These are phyloP conservation scores for Lordiphosa stackelbergi DNA, from an alignment of 1,140 invertebrate species.

Conservation along the genomic window DNA sequence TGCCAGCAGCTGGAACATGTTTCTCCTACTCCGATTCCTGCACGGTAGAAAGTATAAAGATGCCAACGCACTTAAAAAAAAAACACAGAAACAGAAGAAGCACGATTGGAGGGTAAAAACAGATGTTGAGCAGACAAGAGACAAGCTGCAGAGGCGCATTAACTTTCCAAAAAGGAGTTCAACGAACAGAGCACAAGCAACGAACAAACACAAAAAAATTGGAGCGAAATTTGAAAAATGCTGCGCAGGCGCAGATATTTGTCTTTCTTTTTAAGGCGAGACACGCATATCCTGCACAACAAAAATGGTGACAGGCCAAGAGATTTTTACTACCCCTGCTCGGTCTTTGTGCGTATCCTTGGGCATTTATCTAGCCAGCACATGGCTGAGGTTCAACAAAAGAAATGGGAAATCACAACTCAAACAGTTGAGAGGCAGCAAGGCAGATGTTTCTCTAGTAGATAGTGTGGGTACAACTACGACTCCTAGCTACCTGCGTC, in stretches of 20 bases:
- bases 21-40: conserved; percentile 34
- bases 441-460: conserved; percentile 60
- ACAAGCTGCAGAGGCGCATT: conserved; percentile 36
- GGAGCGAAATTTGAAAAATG: conserved; percentile 61
- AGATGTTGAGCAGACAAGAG: conserved; percentile 65
- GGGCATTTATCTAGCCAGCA: conserved; percentile 48
- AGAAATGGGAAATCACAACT: conserved; percentile 64
- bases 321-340: conserved; percentile 25
- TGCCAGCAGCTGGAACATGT: conserved; percentile 68
- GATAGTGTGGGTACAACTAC: conserved; percentile 29
- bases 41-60: conserved; percentile 59
- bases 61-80: conserved; percentile 57
- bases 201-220: conserved; percentile 22
- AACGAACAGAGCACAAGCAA: conserved; percentile 25
- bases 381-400: conserved; percentile 37
- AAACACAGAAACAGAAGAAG: conserved; percentile 13
- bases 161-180: conserved; percentile 53
- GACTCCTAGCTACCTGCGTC: conserved; percentile 51
- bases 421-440: conserved; percentile 13
- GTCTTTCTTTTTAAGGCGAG: conserved; percentile 15
- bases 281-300: conserved; percentile 40
- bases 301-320: conserved; percentile 46
- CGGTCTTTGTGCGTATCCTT: conserved; percentile 23
- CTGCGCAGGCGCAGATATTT: conserved; percentile 55
- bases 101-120: conserved; percentile 44